Base-by-base conservation (phyloP, 2,888 invertebrate genomes). In the Lasioglossum marginatum region DNA sequence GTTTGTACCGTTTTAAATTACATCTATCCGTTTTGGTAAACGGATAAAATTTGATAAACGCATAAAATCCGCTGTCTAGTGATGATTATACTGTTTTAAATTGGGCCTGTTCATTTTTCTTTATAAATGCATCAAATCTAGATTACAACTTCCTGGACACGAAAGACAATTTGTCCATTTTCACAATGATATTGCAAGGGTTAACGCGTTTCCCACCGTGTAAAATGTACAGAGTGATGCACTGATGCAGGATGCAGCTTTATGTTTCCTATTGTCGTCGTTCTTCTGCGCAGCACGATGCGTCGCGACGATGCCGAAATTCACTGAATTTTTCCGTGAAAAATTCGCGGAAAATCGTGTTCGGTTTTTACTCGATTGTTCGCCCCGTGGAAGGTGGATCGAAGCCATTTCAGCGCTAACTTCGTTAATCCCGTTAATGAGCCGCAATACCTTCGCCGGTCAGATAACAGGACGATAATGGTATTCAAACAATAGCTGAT, bases 401-500 rank as follows among this genome's bases (percentile, higher is more conserved):
- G 68, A 40, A 68, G 37, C 34, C n/a, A 12, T 40, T 68, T 68
- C 40, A n/a, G 4, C 68, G 68, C 23, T 77, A 48, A 77, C 27
- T 48, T 77, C 19, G 4, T 48, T 77, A 77, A 37, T 48, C 63
- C 27, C 27, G 37, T 52, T 68, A 52, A 70, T 1, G 40, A 77
- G 27, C 77, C 52, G 48, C 19, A 16, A 10, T 23, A 52, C 37
- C n/a, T 27, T 57, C n/a, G 63, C 8, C 40, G 37, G 34, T 37
- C 60, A 75, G 75, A 52, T 40, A 68, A 68, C 68, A 34, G 14
- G 66, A 37, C 16, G 37, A 70, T 48, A 43, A 52, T 37, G 34
- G 48, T 27, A 31, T 66, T 68, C 27, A 52, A 70, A 85, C 43
- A 40, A 78, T 84, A 75, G 70, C 74, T 66, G 75, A 37, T 77